Conservation (phyloP, 2,113 vertebrate species). For the Nothocercus julius region DNA sequence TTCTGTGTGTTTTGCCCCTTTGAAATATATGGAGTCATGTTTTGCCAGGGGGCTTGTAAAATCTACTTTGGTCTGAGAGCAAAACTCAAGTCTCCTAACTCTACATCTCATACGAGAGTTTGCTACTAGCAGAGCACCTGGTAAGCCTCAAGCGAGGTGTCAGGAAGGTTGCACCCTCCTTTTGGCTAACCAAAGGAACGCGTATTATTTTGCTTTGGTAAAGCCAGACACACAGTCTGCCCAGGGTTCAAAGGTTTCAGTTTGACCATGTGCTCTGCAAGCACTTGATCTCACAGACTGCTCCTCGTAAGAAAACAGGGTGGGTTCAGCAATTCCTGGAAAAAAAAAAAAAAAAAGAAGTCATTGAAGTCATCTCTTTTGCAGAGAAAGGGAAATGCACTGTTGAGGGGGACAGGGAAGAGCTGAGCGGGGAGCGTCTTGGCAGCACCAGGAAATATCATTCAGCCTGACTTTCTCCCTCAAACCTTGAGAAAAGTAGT, state of each 20-base stretch:
- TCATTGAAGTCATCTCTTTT: too few species aligned
- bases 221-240: too few species aligned
- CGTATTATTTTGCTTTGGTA: neutral
- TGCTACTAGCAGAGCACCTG: neutral
- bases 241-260: too few species aligned
- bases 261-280: too few species aligned
- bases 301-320: too few species aligned
- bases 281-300: too few species aligned
- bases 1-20: neutral
- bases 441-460: neutral
- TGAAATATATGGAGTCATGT: neutral
- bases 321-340: too few species aligned
- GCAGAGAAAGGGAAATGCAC: too few species aligned
- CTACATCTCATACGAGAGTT: neutral
- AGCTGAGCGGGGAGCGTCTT: neutral
- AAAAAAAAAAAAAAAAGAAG: too few species aligned
- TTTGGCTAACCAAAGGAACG: neutral
- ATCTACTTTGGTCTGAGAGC: neutral
- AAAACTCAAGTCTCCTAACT: neutral
- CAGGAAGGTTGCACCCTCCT: neutral
- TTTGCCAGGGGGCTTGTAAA: neutral
- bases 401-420: too few species aligned
- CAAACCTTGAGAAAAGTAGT: neutral
- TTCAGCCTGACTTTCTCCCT: neutral
- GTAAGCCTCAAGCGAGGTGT: neutral